A percentile compares a stretch with the other conserved stretches of the same genome.
Conservation (phyloP, 2,888 invertebrate species). For the Drosophila mulleri region DNA sequence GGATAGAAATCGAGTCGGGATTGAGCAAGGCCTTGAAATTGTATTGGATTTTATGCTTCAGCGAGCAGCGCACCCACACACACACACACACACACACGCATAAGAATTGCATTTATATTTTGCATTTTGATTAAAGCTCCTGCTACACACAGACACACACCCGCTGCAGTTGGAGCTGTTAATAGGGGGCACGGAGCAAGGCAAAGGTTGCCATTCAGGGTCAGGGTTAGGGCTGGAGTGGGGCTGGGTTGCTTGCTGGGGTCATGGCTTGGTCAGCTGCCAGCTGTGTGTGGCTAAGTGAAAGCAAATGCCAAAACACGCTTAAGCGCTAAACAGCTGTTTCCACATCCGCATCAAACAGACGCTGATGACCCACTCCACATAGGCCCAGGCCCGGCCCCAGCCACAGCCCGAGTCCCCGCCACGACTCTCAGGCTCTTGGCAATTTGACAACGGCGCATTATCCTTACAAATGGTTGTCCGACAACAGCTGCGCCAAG, state of each 20-base stretch:
- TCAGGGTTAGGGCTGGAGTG: background rate
- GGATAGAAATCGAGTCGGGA: no score
- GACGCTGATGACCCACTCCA: background rate
- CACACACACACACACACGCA: no score
- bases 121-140: slow-evolving; percentile 53
- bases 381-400: slow-evolving; percentile 18
- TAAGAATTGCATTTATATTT: slow-evolving; percentile 41
- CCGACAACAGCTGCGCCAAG: slow-evolving; percentile 56
- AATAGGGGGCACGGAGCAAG: slow-evolving; percentile 41
- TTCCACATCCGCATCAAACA: slow-evolving; percentile 22
- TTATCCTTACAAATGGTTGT: slow-evolving; percentile 72
- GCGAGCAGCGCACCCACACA: slow-evolving; percentile 29
- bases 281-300: slow-evolving; percentile 38
- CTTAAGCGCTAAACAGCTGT: slow-evolving; percentile 57
- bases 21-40: slow-evolving; percentile 43
- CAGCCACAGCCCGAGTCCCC: slow-evolving; percentile 7
- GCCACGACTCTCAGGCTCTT: slow-evolving; percentile 34
- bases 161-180: slow-evolving; percentile 13
- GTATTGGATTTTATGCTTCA: slow-evolving; percentile 52
- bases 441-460: slow-evolving; percentile 77
- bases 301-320: slow-evolving; percentile 53
- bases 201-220: slow-evolving; percentile 1
- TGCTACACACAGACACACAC: background rate
- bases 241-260: background rate
- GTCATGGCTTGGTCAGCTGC: slow-evolving; percentile 30